Evolutionary conservation across 2,113 vertebrate species (phyloP).

Genomic region (Actenoides lindsayi): DNA sequence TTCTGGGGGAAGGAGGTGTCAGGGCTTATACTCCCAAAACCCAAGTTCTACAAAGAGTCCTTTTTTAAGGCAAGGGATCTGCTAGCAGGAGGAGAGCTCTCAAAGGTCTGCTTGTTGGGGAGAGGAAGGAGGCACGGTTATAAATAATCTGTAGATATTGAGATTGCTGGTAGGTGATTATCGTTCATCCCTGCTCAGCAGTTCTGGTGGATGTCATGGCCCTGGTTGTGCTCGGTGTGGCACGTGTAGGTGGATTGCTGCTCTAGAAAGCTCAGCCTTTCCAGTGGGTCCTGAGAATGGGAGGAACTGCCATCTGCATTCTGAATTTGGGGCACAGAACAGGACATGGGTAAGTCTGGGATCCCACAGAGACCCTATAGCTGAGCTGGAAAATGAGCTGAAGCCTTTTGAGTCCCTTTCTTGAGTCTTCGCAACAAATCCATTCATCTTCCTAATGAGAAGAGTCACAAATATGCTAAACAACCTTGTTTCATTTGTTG

Average conservation of each 20-base stretch:
- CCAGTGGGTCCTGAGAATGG: background rate
- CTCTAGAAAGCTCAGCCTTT: background rate
- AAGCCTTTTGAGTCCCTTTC: background rate
- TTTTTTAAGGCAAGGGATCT: background rate
- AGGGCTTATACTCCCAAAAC: background rate
- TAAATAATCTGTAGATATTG: background rate
- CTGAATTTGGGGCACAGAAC: background rate
- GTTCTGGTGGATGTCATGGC: background rate
- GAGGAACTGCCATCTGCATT: background rate
- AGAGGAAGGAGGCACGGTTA: background rate
- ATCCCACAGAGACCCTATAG: background rate
- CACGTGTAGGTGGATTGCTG: background rate
- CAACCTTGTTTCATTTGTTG: background rate
- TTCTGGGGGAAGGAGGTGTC: background rate
- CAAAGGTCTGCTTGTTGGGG: background rate
- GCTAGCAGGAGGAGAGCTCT: background rate
- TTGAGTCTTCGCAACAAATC: background rate
- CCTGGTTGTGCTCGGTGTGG: background rate
- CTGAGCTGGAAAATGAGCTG: background rate
- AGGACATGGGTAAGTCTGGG: rapidly evolving
- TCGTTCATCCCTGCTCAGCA: rapidly evolving
- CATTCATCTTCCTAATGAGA: background rate
- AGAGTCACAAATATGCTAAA: background rate
- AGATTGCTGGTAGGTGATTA: background rate
- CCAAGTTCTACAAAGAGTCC: background rate